Evolutionary conservation across 2,888 invertebrate genomes (phyloP).

Genomic region (Melitaea athalia): DNA sequence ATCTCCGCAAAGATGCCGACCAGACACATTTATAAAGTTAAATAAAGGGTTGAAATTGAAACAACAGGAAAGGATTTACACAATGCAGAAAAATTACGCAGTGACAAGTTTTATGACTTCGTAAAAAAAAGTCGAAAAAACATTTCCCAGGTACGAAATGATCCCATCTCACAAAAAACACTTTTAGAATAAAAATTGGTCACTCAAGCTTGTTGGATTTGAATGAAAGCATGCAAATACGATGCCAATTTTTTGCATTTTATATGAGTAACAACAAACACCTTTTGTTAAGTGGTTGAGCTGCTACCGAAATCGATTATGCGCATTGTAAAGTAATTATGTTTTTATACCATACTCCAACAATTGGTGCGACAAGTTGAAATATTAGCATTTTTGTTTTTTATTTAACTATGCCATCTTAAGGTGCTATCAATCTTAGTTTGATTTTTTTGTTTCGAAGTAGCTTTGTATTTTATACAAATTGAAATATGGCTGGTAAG

Average conservation of each 20-base stretch:
- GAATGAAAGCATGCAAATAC: conserved; percentile 73
- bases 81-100: conserved; percentile 81
- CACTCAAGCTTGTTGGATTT: conserved; percentile 35
- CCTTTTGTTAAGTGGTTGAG: conserved; percentile 51
- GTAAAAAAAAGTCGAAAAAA: conserved; percentile 57
- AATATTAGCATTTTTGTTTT: no score
- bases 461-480: neutral
- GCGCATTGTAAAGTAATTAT: conserved; percentile 54
- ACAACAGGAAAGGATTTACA: conserved; percentile 81
- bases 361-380: no score
- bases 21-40: conserved; percentile 48
- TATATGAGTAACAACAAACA: conserved; percentile 54
- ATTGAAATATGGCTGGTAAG: neutral
- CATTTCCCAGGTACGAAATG: conserved; percentile 75
- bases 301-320: conserved; percentile 67
- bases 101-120: conserved; percentile 67
- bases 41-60: conserved; percentile 76
- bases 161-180: conserved; percentile 52
- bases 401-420: neutral
- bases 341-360: neutral
- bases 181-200: conserved; percentile 36
- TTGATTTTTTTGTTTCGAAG: neutral
- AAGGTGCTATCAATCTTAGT: neutral
- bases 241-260: conserved; percentile 57
- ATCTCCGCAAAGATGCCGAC: conserved; percentile 77